Evolutionary conservation across 2,888 invertebrate genomes (phyloP).

Genomic region (Drosophila kokeensis): DNA sequence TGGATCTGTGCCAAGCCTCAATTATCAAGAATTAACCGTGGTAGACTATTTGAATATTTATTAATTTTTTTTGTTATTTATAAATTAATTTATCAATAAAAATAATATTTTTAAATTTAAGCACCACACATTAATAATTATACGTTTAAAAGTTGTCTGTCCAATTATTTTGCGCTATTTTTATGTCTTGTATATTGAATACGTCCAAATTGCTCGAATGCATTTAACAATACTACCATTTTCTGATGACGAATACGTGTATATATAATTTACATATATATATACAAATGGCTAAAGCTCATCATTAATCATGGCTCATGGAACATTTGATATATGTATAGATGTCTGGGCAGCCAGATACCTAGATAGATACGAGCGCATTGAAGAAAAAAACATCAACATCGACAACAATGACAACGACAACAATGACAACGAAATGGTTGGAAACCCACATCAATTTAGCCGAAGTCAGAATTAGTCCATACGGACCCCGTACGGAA

Average conservation of each 20-base stretch:
- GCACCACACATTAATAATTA: neutral
- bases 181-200: neutral
- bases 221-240: neutral
- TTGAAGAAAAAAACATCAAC: neutral
- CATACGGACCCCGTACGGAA: neutral
- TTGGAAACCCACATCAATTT: constrained; percentile 42
- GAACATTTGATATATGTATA: neutral
- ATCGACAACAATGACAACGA: neutral
- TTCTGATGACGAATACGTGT: neutral
- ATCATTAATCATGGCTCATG: constrained; percentile 53
- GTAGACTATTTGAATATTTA: neutral
- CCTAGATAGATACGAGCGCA: constrained; percentile 3
- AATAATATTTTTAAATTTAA: neutral
- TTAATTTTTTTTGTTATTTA: neutral
- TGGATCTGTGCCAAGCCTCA: neutral
- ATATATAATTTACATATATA: neutral
- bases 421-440: constrained; percentile 6
- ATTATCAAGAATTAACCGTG: no score
- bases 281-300: constrained; percentile 7
- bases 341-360: constrained; percentile 8
- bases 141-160: neutral
- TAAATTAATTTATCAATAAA: neutral
- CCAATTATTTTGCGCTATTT: neutral
- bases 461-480: constrained; percentile 29
- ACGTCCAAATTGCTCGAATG: neutral